Conservation (phyloP, 2,888 invertebrate genomes). For the Lochmaea capreae region DNA sequence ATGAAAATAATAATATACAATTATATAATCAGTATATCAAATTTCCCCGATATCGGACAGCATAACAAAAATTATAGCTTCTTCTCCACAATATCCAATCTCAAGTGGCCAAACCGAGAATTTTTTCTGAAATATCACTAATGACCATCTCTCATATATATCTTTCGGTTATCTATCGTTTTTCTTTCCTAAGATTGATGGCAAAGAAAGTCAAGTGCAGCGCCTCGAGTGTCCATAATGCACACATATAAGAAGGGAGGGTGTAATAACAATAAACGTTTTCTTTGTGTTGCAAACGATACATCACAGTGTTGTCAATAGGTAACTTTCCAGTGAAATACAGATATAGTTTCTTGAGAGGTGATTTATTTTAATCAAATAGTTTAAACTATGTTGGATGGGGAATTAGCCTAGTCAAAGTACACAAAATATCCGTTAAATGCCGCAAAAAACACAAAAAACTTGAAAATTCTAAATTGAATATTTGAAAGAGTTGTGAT, state of each 20-base stretch:
- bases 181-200: constrained; percentile 58
- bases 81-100: background rate
- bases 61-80: constrained; percentile 9
- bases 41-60: too few relatives aligned
- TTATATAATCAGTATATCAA: too few relatives aligned
- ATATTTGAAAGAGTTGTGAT: too few relatives aligned
- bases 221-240: constrained; percentile 58
- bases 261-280: constrained; percentile 61
- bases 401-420: too few relatives aligned
- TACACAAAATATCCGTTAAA: too few relatives aligned
- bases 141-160: constrained; percentile 18
- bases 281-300: constrained; percentile 61
- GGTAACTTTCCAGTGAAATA: constrained; percentile 13
- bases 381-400: too few relatives aligned
- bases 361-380: background rate
- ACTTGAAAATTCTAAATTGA: too few relatives aligned
- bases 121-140: constrained; percentile 14
- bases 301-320: constrained; percentile 56
- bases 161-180: constrained; percentile 47
- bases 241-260: constrained; percentile 58
- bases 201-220: constrained; percentile 57
- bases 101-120: constrained; percentile 1
- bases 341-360: constrained; percentile 18
- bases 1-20: too few relatives aligned
- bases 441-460: too few relatives aligned